Evolutionary conservation across 2,113 vertebrate species (phyloP), one percentile per base, ranked within the genome.

Genomic region (Potamarius usumacintae): DNA sequence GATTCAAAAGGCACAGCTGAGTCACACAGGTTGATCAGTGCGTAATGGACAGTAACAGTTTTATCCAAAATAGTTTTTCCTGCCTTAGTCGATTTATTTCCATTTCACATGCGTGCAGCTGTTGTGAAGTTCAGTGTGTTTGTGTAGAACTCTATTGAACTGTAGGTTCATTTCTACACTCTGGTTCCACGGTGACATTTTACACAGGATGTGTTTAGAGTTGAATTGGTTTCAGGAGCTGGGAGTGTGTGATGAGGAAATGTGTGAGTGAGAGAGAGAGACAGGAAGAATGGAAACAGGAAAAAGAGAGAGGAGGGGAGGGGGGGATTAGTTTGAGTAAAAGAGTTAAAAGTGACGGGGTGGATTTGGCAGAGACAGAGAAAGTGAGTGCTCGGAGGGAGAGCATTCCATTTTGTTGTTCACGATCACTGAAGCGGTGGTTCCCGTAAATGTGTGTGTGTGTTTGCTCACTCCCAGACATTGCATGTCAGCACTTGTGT

Each of bases 361-460:
- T 63, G 27, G 52, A 82, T 72, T 90, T 55, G 78, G 72, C 74
- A 60, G 27, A 86, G 78, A 69, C 1, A 48, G 55, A 67, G 74
- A 18, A 71, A 82, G 60, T 74, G 65, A 87, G 60, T 27, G 57
- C 52, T 83, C 2, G 3, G 30, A 77, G 52, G 20, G 53, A 63
- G 88, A 58, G 42, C 18, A 58, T 65, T 72, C 74, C 53, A 71
- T 80, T 90, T 83, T 78, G 53, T 86, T 84, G 87, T 84, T 84
- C 57, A 10, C 25, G 22, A 15, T 83, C 84, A 81, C 65, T 84
- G 85, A 88, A 88, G 85, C 87, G 30, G 25, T 55, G 22, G 52
- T 88, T 87, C 86, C 84, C 22, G 81, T 79, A 86, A 81, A 6
- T 42, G 67, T 27, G 65, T 10, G 65, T 50, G 14, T 57, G 62